Base-by-base conservation (phyloP, 53 echinoderm and acorn worm genomes). In the Echinarachnius parma region DNA sequence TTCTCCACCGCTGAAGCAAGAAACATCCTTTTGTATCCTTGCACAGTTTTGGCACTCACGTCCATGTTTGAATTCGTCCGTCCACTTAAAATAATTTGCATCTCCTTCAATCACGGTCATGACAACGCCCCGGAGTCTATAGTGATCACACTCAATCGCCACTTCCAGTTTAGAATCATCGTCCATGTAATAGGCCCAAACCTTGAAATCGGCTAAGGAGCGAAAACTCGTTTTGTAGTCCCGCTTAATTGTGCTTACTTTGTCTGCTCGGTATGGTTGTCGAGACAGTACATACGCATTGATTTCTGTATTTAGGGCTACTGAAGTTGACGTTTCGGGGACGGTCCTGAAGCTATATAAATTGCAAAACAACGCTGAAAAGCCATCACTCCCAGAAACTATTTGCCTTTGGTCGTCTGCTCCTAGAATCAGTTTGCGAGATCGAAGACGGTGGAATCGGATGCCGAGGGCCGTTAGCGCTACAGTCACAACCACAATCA, bases 341-440 rank as follows among this genome's bases (percentile, higher is more conserved):
- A 14, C 15, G 13, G 47, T 7, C 21, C 23, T 1, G 7, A 68
- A 23, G 9, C 52, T 52, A 13, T 68, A 68, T 28, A 21, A 7
- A 3, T 49, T 50, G 34, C 68, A 68, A 21, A 68, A 50, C 22
- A 52, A 29, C 25, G 53, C 21, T 1, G 68, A 68, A 37, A 68
- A 68, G 22, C 52, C 68, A 0, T 14, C 49, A 9, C 15, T 9
- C 20, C 68, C 52, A 2, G 34, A 9, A 11, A 0, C 0, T 0
- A 68, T 14, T 21, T 21, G 29, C 16, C 68, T 19, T n/a, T 68
- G 68, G 11, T 68, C 68, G 53, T 68, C 49, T 1, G 52, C 14
- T 34, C 68, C 68, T 34, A 53, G 21, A 3, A 68, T 47, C n/a
- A 52, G 26, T 9, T 5, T 39, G 7, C 7, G 7, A 7, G 39